A percentile compares a stretch with the other conserved stretches of the same genome.
phyloP scores from a whole-genome alignment of 2,797 vertebrate genomes.

The Halcyon smyrnensis region DNA sequence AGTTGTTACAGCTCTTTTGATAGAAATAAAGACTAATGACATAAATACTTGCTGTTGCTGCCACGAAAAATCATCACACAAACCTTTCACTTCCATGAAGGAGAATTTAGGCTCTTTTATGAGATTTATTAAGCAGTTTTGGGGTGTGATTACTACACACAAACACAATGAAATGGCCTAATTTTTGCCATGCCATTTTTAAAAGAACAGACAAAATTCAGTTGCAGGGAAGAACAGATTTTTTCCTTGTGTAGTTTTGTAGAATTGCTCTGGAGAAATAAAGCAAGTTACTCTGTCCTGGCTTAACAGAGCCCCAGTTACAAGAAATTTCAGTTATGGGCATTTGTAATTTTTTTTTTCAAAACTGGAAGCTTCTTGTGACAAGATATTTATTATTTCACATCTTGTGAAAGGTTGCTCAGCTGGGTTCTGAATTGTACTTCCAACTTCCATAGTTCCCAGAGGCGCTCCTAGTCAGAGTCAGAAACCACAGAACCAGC shows the following conservation, averaged over 20 bases:
- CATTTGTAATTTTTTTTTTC: neutral
- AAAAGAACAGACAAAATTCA: neutral
- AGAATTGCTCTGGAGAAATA: neutral
- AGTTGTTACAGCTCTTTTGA: neutral
- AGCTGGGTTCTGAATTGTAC: neutral
- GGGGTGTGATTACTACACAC: neutral
- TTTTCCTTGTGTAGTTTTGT: neutral
- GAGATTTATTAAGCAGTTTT: slow-evolving; percentile 6
- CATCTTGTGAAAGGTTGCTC: neutral
- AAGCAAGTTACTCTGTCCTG: neutral
- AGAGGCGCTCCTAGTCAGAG: neutral
- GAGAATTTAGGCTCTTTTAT: neutral
- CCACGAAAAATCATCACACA: neutral
- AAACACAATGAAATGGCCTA: neutral
- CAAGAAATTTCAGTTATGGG: neutral
- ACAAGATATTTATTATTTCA: neutral
- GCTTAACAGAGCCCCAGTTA: neutral
- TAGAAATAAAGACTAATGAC: neutral
- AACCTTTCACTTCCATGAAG: neutral
- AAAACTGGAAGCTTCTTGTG: neutral
- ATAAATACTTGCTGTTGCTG: neutral
- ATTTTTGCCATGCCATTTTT: neutral
- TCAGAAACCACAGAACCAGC: neutral
- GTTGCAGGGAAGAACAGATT: neutral
- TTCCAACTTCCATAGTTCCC: neutral